These are phyloP conservation scores for Unio pictorum DNA, from an alignment of 2,888 invertebrate species.

Conservation along the genomic window DNA sequence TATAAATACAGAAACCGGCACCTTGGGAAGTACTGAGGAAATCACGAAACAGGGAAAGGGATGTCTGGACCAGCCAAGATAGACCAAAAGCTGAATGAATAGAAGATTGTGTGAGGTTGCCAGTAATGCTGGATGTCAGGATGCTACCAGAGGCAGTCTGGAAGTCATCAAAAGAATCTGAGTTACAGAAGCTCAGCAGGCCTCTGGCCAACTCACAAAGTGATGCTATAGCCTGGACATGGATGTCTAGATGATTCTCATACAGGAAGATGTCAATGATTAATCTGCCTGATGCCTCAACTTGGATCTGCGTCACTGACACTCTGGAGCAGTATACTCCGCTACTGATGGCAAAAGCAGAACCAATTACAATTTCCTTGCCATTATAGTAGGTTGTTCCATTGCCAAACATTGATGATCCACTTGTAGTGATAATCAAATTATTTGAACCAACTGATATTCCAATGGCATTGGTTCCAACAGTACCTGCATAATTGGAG, in stretches of 20 bases:
- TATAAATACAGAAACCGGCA: slow-evolving; percentile 34
- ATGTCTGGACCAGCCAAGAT: slow-evolving; percentile 27
- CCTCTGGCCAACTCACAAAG: slow-evolving; percentile 19
- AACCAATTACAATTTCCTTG: slow-evolving; percentile 7
- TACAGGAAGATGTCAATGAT: slow-evolving; percentile 12
- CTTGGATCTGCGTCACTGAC: slow-evolving; percentile 11
- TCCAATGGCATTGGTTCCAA: too few relatives aligned
- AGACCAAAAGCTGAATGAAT: slow-evolving; percentile 35
- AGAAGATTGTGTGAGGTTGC: slow-evolving; percentile 21
- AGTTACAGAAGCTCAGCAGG: slow-evolving; percentile 24
- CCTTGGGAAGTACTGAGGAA: slow-evolving; percentile 11
- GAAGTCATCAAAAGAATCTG: slow-evolving; percentile 28
- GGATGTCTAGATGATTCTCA: slow-evolving; percentile 11
- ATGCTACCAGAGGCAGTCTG: slow-evolving; percentile 22
- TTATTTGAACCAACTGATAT: too few relatives aligned
- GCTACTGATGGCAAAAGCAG: slow-evolving; percentile 4
- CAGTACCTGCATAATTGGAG: too few relatives aligned
- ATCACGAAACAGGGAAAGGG: slow-evolving; percentile 20
- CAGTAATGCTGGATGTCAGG: slow-evolving; percentile 9
- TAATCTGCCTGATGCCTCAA: slow-evolving; percentile 5
- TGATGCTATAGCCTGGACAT: slow-evolving; percentile 3
- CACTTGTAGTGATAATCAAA: too few relatives aligned
- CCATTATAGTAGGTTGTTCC: slow-evolving; percentile 5
- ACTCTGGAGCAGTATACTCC: slow-evolving; percentile 5
- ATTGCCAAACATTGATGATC: too few relatives aligned